Percentiles rank a stretch among this genome's conserved stretches.
Evolutionary conservation across 2,888 invertebrate species (phyloP).

Genomic region (Diplolepis rosae): DNA sequence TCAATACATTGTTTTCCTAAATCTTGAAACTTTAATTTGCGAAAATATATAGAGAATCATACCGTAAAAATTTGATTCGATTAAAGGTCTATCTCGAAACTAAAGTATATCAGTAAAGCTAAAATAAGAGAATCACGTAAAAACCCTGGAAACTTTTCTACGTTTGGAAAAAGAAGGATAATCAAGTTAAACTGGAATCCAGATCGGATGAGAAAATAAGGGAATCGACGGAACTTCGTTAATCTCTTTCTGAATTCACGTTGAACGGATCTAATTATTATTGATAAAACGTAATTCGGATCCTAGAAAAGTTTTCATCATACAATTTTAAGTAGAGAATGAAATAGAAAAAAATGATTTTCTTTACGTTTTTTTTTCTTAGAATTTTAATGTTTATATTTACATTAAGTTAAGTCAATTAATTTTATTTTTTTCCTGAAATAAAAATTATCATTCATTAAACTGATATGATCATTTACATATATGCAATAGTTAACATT

Average conservation of each 20-base stretch:
- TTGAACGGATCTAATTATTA: slow-evolving; percentile 29
- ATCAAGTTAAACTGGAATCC: slow-evolving; percentile 21
- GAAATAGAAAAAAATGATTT: neutral
- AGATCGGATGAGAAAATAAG: slow-evolving; percentile 29
- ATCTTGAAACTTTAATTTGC: no score
- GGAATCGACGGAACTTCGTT: slow-evolving; percentile 26
- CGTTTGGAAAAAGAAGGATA: slow-evolving; percentile 17
- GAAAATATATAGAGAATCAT: no score
- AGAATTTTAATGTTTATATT: neutral
- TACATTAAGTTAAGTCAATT: neutral
- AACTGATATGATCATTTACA: no score
- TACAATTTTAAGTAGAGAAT: neutral
- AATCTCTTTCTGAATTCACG: slow-evolving; percentile 19
- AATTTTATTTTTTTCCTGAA: no score
- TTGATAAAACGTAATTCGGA: slow-evolving; percentile 6
- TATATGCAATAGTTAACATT: no score
- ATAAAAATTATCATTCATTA: no score
- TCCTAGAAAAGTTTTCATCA: neutral
- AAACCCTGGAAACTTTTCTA: slow-evolving; percentile 29
- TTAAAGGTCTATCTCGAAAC: slow-evolving; percentile 12
- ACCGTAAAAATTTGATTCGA: slow-evolving; percentile 27
- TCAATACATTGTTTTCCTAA: no score
- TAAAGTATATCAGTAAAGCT: neutral
- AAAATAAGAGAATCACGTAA: slow-evolving; percentile 25
- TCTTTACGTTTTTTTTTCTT: neutral